These are phyloP conservation scores for Catocala nupta DNA, from an alignment of 2,888 invertebrate species.

Conservation along the genomic window DNA sequence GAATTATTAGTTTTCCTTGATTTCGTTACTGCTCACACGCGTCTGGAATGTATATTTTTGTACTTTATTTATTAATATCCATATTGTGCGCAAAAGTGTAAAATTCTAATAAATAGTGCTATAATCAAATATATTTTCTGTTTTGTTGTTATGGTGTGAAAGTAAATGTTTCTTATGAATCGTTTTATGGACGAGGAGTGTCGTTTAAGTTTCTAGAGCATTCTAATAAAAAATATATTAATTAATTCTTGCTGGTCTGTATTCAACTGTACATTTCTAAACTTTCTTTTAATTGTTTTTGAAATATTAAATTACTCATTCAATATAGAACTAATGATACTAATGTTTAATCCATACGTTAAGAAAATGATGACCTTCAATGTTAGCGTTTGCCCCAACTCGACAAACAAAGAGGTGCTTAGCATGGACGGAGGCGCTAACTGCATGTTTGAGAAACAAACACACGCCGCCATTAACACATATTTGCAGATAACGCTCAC, in stretches of 20 bases:
- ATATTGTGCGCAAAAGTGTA: constrained; percentile 5
- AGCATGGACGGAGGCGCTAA: constrained; percentile 67
- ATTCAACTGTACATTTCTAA: constrained; percentile 14
- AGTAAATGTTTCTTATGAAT: constrained; percentile 33
- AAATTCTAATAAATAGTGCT: not conserved
- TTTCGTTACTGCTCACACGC: constrained; percentile 37
- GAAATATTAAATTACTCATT: constrained; percentile 3
- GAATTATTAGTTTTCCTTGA: constrained; percentile 65
- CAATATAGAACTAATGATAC: not conserved
- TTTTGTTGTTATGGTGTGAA: constrained; percentile 37
- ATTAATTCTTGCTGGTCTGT: constrained; percentile 21
- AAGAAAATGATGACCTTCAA: constrained; percentile 35
- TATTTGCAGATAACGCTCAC: constrained; percentile 50
- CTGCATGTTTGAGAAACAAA: constrained; percentile 68
- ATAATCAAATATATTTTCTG: constrained; percentile 3
- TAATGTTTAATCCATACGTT: constrained; percentile 4
- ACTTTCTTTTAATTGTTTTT: constrained; percentile 29
- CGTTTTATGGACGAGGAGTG: constrained; percentile 22
- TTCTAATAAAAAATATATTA: constrained; percentile 32
- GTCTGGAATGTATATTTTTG: constrained; percentile 25
- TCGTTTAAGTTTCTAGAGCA: constrained; percentile 32
- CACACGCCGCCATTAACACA: constrained; percentile 54
- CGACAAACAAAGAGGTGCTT: constrained; percentile 66
- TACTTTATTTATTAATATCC: not conserved
- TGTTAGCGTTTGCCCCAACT: constrained; percentile 49